Evolutionary conservation across 1,140 invertebrate species (phyloP).

Genomic region (Brachionus calyciflorus): DNA sequence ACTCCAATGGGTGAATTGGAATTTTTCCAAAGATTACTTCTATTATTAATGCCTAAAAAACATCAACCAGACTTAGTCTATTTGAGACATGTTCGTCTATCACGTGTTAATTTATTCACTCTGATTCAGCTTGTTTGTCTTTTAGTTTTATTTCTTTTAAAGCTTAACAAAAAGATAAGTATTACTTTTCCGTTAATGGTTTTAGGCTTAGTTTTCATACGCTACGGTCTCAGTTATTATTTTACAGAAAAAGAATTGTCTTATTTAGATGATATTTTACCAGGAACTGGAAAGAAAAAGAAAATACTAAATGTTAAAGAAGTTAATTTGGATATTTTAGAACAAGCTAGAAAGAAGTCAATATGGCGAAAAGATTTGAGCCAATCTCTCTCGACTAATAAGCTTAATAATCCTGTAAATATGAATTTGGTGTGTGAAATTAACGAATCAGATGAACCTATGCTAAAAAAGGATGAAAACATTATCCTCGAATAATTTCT

Average conservation of each 20-base stretch:
- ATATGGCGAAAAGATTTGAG: neutral
- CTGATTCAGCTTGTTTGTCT: constrained; percentile 86
- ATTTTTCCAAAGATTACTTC: constrained; percentile 88
- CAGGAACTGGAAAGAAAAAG: constrained; percentile 40
- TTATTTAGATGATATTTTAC: constrained; percentile 46
- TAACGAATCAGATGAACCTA: neutral
- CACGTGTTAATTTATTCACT: constrained; percentile 90
- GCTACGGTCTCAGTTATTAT: constrained; percentile 17
- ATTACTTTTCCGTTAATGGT: constrained; percentile 95
- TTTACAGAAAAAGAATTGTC: constrained; percentile 41
- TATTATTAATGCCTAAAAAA: constrained; percentile 96
- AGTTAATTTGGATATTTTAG: constrained; percentile 5
- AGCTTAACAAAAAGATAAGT: constrained; percentile 87
- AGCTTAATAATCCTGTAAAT: neutral
- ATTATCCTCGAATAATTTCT: too few relatives aligned
- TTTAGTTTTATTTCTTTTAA: constrained; percentile 85
- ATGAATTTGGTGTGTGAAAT: neutral
- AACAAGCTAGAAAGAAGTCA: constrained; percentile 3
- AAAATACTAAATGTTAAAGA: neutral
- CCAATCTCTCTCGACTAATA: neutral
- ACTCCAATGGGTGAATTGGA: constrained; percentile 85
- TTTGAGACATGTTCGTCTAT: constrained; percentile 80
- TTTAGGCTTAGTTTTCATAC: constrained; percentile 26
- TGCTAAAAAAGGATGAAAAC: neutral
- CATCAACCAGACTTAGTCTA: constrained; percentile 98